phyloP scores from a whole-genome alignment of 1,140 invertebrate species.

The Agraylea sexmaculata region DNA sequence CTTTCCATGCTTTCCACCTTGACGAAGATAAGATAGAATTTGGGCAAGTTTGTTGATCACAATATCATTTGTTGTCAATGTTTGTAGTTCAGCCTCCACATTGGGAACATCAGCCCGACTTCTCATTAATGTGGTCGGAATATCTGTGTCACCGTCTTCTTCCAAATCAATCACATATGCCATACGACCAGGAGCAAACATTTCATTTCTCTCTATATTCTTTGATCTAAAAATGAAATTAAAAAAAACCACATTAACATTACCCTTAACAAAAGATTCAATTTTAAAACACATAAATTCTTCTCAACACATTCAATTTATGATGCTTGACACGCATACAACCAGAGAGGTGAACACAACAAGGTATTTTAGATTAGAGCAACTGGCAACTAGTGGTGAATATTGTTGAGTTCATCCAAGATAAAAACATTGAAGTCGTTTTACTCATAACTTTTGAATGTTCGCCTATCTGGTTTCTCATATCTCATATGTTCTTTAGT shows the following conservation, averaged over 20 bases:
- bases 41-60: constrained; percentile 96
- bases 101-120: constrained; percentile 88
- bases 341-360: too few species aligned
- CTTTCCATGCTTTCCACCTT: constrained; percentile 62
- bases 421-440: too few species aligned
- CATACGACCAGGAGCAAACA: constrained; percentile 95
- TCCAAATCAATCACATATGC: constrained; percentile 92
- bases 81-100: constrained; percentile 52
- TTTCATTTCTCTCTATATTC: constrained; percentile 73
- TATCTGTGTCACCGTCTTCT: constrained; percentile 82
- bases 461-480: too few species aligned
- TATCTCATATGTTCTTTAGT: background rate
- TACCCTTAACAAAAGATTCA: too few species aligned
- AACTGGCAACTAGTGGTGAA: too few species aligned
- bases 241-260: too few species aligned
- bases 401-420: too few species aligned
- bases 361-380: too few species aligned
- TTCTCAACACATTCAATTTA: too few species aligned
- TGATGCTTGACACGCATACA: too few species aligned
- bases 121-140: constrained; percentile 89
- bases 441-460: too few species aligned
- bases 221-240: constrained; percentile 49
- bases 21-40: constrained; percentile 87
- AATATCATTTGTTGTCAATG: constrained; percentile 86
- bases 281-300: too few species aligned